A percentile compares a stretch with the other conserved stretches of the same genome.
These are phyloP conservation scores for Crossaster papposus DNA, from an alignment of 53 echinoderm and acorn worm genomes.

Conservation along the genomic window DNA sequence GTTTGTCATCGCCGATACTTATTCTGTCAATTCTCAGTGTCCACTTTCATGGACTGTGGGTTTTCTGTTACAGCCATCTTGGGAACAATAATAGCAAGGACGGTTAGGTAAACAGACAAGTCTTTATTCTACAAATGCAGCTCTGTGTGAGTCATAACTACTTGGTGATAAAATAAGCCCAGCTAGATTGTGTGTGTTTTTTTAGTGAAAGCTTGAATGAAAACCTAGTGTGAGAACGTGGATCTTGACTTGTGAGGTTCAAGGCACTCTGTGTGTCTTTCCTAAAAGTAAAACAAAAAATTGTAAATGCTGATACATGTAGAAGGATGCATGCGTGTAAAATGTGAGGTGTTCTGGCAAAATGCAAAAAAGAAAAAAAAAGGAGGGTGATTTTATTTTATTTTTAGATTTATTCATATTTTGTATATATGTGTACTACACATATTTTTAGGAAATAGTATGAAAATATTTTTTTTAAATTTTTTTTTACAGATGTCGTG, in stretches of 20 bases:
- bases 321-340: too few relatives aligned
- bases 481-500: too few relatives aligned
- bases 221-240: too few relatives aligned
- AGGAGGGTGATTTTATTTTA: too few relatives aligned
- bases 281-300: not conserved
- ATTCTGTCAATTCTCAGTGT: slow-evolving; percentile 1
- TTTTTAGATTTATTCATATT: too few relatives aligned
- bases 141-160: not conserved
- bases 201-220: not conserved
- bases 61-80: not conserved
- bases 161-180: not conserved
- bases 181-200: not conserved
- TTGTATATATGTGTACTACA: too few relatives aligned
- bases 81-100: slow-evolving; percentile 25
- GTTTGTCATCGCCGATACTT: slow-evolving; percentile 6
- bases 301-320: too few relatives aligned
- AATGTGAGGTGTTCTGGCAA: too few relatives aligned
- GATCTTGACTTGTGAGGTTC: not conserved
- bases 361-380: too few relatives aligned
- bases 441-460: too few relatives aligned
- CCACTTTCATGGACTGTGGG: not conserved
- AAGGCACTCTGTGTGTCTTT: not conserved
- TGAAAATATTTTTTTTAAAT: too few relatives aligned
- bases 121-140: not conserved
- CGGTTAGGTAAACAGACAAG: slow-evolving; percentile 2